Conservation (phyloP, 2,113 vertebrate genomes). For the Machaerirhynchus nigripectus region DNA sequence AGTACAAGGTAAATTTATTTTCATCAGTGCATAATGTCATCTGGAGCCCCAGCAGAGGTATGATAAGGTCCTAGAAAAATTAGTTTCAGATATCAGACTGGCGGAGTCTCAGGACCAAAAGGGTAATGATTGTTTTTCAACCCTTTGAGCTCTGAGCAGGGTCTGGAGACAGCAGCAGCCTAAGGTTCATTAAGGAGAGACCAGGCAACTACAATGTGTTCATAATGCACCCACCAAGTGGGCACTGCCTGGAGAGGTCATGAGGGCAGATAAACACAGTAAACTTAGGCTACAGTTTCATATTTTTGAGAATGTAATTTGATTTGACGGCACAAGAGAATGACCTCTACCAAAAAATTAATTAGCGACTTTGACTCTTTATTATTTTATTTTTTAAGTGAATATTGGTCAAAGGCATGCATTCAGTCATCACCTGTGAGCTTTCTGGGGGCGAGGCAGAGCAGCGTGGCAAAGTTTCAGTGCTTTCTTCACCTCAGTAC, state of each 20-base stretch:
- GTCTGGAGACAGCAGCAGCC: not conserved
- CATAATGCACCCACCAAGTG: not conserved
- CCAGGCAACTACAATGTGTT: fast-evolving
- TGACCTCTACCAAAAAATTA: not conserved
- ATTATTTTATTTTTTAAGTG: not conserved
- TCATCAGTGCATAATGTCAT: not conserved
- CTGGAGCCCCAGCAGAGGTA: not conserved
- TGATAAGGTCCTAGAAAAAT: not conserved
- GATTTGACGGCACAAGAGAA: not conserved
- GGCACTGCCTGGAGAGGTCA: not conserved
- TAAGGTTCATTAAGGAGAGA: not conserved
- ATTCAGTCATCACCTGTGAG: not conserved
- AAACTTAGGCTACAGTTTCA: not conserved
- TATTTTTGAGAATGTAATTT: not conserved
- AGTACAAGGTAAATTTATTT: not conserved
- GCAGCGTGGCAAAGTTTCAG: not conserved
- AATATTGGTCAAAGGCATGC: not conserved
- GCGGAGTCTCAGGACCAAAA: not conserved
- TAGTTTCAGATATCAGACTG: not conserved
- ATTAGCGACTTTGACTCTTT: fast-evolving
- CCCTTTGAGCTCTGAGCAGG: not conserved
- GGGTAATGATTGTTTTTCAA: not conserved
- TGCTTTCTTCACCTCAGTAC: not conserved
- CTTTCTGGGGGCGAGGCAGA: not conserved
- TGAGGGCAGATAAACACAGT: not conserved